These are phyloP conservation scores for Lasioglossum marginatum DNA, from an alignment of 2,888 invertebrate genomes.

Conservation along the genomic window DNA sequence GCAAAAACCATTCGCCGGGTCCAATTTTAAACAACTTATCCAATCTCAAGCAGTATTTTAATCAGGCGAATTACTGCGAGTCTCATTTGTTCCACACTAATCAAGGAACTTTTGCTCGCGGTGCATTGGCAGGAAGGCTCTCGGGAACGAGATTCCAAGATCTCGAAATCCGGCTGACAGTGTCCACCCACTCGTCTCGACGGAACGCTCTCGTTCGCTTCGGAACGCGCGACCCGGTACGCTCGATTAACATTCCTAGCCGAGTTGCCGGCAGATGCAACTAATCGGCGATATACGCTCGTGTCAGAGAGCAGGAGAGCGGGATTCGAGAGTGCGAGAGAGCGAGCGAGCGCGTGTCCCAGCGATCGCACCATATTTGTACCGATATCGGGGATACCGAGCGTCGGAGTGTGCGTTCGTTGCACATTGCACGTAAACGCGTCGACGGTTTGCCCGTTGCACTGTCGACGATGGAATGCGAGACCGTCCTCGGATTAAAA, in stretches of 20 bases:
- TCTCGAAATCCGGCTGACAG: neutral
- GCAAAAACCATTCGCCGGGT: neutral
- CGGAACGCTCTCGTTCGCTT: neutral
- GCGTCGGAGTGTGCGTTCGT: constrained; percentile 24
- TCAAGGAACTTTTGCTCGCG: neutral
- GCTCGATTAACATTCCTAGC: constrained; percentile 39
- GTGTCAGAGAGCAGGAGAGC: neutral
- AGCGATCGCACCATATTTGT: constrained; percentile 70
- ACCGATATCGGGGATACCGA: constrained; percentile 63
- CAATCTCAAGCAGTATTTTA: neutral
- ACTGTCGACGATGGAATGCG: constrained; percentile 22
- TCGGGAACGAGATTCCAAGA: neutral
- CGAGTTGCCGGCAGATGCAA: constrained; percentile 2
- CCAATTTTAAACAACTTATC: too few relatives aligned
- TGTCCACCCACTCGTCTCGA: constrained; percentile 12
- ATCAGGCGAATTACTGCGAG: neutral
- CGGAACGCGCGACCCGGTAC: constrained; percentile 1
- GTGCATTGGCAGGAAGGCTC: neutral
- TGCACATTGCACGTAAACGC: constrained; percentile 29
- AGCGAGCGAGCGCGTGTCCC: constrained; percentile 30
- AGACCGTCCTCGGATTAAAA: constrained; percentile 22
- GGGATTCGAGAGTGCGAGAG: neutral
- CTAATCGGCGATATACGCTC: constrained; percentile 16
- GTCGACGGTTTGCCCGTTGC: constrained; percentile 22
- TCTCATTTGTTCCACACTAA: neutral